Conservation (phyloP, 2,888 invertebrate genomes). For the Eucera pruinosa region DNA sequence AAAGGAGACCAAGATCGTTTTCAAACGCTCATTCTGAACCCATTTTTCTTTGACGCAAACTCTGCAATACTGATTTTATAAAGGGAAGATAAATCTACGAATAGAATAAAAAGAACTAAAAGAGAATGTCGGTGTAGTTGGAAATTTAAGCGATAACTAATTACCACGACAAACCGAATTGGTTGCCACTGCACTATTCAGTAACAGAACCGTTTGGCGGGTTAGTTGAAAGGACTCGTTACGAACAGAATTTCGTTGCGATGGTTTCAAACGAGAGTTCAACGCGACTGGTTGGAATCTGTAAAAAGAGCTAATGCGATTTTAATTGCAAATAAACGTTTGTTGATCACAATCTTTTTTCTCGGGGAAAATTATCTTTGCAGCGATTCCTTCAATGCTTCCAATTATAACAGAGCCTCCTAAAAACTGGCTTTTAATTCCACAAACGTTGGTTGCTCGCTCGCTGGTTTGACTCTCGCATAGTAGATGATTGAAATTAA, state of each 20-base stretch:
- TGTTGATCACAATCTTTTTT: neutral
- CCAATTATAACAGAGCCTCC: neutral
- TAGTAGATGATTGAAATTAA: neutral
- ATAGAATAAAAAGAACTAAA: no score
- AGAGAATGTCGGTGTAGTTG: no score
- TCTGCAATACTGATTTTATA: no score
- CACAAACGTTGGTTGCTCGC: neutral
- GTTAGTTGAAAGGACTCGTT: no score
- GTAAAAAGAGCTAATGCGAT: slow-evolving; percentile 5
- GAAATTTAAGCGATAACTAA: neutral
- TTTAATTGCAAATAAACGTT: slow-evolving; percentile 18
- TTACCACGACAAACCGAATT: neutral
- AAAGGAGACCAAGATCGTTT: no score
- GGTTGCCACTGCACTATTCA: no score
- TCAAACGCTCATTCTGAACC: no score
- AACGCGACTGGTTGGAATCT: neutral
- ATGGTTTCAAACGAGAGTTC: neutral
- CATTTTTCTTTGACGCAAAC: no score
- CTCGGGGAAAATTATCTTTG: neutral
- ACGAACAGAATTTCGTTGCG: no score
- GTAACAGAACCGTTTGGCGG: no score
- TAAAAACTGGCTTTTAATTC: neutral
- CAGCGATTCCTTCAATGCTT: neutral
- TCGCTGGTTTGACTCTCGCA: neutral
- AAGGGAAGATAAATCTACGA: no score